Evolutionary conservation across 1,140 invertebrate species (phyloP), one percentile per base, ranked within the genome.

Genomic region (Bombyx mori): DNA sequence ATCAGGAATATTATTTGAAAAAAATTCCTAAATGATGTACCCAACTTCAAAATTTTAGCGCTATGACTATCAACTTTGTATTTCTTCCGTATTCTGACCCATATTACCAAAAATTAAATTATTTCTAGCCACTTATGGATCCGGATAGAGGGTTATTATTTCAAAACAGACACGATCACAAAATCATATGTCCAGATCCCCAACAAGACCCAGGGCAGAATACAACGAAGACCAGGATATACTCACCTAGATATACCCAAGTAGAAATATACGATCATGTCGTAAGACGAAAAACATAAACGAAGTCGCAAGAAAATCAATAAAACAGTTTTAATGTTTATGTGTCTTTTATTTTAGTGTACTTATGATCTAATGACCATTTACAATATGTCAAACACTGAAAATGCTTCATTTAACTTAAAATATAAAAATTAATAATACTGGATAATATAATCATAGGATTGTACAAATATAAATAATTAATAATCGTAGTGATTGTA

Each of bases 201-300:
- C 67, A 70, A 22, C 68, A 80, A 10, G 75, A 83, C 12, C 89
- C 90, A 1, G 90, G 90, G 0, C 72, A 83, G 49, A 90, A 90
- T 56, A 90, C 89, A 1, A 89, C 79, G 5, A 84, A 91, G 60
- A 65, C 86, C 53, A 70, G 87, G 7, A 71, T 92, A 44, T 76
- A 86, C 12, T 89, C 89, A 3, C 74, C 86, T 18, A 75, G 82
- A 22, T 92, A 92, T 62, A 86, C 89, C 2, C 88, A 91, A 55
- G 75, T 91, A 53, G 89, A 92, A 70, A 74, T 93, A 10, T 92
- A 91, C 61, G 92, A 93, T 72, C 91, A 93, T 63, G 76, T 90
- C 0, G 85, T 91, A 0, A 82, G 90, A 56, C 87, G 86, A 66
- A 88, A 89, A 60, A 88, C 79, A 52, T 35, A 35, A 35, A 35